These are phyloP conservation scores for Bactericera cockerelli DNA, from an alignment of 1,140 invertebrate species.

Conservation along the genomic window DNA sequence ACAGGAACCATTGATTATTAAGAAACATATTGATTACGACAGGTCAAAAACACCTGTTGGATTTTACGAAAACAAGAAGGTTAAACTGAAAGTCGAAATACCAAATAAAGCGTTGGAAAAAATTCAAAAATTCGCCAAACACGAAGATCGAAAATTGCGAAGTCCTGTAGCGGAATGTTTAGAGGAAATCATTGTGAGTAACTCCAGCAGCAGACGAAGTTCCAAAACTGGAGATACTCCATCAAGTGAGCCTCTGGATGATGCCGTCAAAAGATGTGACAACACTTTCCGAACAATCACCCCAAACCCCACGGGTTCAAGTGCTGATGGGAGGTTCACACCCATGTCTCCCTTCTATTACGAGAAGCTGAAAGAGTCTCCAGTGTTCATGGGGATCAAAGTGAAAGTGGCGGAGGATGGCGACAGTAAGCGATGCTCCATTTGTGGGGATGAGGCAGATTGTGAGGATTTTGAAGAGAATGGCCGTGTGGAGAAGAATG, in stretches of 20 bases:
- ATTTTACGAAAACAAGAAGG: neutral
- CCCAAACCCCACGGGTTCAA: neutral
- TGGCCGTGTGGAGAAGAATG: neutral
- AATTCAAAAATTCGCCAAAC: neutral
- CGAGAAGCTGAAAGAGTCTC: neutral
- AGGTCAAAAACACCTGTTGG: neutral
- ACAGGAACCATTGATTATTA: too few species aligned
- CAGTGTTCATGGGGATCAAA: neutral
- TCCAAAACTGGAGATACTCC: neutral
- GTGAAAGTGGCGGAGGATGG: neutral
- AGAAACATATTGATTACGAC: neutral
- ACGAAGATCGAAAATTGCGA: neutral
- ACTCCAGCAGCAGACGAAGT: neutral
- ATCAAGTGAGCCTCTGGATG: neutral
- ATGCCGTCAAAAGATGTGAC: neutral
- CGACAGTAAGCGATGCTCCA: neutral
- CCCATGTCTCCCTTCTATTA: neutral
- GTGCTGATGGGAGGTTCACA: neutral
- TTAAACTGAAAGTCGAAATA: neutral
- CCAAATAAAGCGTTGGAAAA: conserved; percentile 3
- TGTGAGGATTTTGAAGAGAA: conserved; percentile 1
- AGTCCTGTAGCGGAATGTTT: neutral
- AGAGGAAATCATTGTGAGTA: neutral
- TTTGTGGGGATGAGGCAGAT: neutral
- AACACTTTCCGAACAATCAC: neutral